Percentiles rank a stretch among this genome's conserved stretches.
phyloP scores from a whole-genome alignment of 2,797 vertebrate genomes.

The Sitta carolinensis region DNA sequence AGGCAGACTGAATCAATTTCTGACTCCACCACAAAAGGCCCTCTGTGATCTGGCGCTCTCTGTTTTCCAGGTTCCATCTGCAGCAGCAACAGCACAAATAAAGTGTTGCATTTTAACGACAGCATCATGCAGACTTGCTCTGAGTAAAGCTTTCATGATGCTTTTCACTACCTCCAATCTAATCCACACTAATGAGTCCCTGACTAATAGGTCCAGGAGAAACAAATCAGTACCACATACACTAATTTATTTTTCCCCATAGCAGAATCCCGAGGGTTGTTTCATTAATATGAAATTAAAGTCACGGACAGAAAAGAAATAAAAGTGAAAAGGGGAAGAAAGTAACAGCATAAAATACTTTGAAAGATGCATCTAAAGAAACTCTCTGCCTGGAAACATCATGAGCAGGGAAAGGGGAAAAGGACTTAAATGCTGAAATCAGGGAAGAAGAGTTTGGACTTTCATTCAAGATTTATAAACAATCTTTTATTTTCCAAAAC shows the following conservation, averaged over 20 bases:
- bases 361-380: neutral
- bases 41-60: neutral
- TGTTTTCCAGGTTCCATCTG: neutral
- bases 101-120: conserved; percentile 13
- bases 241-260: neutral
- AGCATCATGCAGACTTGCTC: neutral
- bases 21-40: neutral
- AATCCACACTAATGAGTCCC: conserved; percentile 7
- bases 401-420: neutral
- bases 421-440: neutral
- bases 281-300: conserved; percentile 7
- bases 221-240: neutral
- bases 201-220: neutral
- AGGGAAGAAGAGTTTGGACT: neutral
- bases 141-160: conserved; percentile 4
- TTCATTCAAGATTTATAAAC: neutral
- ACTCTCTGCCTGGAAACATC: neutral
- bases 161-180: neutral
- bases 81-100: neutral
- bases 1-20: neutral
- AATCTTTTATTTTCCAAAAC: neutral
- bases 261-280: neutral
- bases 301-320: neutral
- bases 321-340: neutral
- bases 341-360: neutral